Base-by-base conservation (phyloP, 1,140 invertebrate species). In the Ips typographus region DNA sequence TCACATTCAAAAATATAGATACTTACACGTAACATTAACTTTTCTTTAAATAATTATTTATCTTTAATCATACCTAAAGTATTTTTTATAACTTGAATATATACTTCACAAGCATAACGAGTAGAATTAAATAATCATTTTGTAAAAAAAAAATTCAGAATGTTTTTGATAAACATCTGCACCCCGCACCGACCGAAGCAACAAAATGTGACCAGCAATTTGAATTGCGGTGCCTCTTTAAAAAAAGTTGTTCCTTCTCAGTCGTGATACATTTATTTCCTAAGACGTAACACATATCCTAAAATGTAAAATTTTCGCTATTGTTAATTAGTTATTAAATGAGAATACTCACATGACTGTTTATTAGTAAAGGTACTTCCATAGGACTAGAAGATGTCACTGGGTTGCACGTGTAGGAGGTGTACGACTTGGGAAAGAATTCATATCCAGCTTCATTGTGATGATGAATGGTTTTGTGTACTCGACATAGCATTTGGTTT, bases 151-250 rank as follows among this genome's bases (percentile, higher is more conserved):
- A 51, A 40, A 59, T 7, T 62, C 57, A 58, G 42, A 58, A 59
- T 71, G 56, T 67, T 44, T 42, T 44, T 41, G 59, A 63, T 40
- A 73, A 51, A 41, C 73, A 74, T 71, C 73, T 71, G 56, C 73
- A 74, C 4, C 73, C 73, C 2, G 68, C 73, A 44, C 67, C 72
- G 56, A 74, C 62, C 5, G 56, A 57, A 56, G 66, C 53, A 52
- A 49, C 56, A 52, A 63, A 66, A 65, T 65, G 61, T 43, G 37
- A 41, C 73, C 71, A 71, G 62, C 73, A 74, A 38, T 71, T 61
- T 8, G 41, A 40, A 40, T 63, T 67, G 22, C 63, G 49, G 37
- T 53, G 60, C 60, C 60, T 68, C 71, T 73, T 73, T 56, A 71
- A 59, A 47, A 73, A 68, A 47, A 59, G 51, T 42, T 72, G 62